Evolutionary conservation across 2,888 invertebrate genomes (phyloP).

Genomic region (Agonum fuliginosum): DNA sequence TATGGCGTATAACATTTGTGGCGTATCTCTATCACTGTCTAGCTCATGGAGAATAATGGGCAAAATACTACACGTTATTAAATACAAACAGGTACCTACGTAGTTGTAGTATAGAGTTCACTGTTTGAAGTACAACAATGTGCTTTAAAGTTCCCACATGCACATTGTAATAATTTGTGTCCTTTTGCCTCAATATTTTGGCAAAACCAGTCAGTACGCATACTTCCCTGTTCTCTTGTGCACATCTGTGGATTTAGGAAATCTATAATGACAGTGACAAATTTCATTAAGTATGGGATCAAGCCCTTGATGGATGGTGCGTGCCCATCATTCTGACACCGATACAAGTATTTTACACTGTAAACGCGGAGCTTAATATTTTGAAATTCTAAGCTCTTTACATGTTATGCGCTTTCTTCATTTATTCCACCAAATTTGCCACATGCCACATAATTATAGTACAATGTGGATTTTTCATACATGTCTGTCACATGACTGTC

Average conservation of each 20-base stretch:
- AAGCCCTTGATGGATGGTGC: slow-evolving; percentile 46
- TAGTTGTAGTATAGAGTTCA: no score
- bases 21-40: no score
- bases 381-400: slow-evolving; percentile 4
- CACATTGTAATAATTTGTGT: background rate
- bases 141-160: no score
- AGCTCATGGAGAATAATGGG: no score
- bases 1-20: no score
- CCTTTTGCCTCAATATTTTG: background rate
- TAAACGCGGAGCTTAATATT: background rate
- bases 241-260: slow-evolving; percentile 34
- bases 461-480: background rate
- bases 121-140: no score
- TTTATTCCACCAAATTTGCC: slow-evolving; percentile 28
- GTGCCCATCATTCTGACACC: slow-evolving; percentile 41
- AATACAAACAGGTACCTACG: no score
- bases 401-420: background rate
- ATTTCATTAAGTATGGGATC: slow-evolving; percentile 51
- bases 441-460: background rate
- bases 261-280: slow-evolving; percentile 52
- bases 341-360: slow-evolving; percentile 28
- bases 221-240: background rate
- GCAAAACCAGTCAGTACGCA: background rate
- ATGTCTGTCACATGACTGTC: no score
- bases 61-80: no score